A percentile compares a stretch with the other conserved stretches of the same genome.
Evolutionary conservation across 1,140 invertebrate species (phyloP).

Genomic region (Trichonephila inaurata): DNA sequence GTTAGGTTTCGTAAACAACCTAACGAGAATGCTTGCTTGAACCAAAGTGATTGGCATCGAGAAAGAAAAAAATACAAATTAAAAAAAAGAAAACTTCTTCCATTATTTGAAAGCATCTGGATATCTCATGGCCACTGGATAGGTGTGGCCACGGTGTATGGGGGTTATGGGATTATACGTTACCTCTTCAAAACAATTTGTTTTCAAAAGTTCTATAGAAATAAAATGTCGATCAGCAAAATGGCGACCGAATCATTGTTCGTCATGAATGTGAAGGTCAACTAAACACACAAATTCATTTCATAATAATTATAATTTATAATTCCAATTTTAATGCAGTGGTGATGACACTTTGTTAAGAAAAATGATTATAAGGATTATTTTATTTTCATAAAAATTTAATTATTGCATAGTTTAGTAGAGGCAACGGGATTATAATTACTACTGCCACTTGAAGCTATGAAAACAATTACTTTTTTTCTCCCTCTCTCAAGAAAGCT

Average conservation of each 20-base stretch:
- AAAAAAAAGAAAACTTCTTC: neutral
- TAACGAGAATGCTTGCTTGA: neutral
- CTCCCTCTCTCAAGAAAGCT: too few relatives aligned
- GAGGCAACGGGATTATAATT: too few relatives aligned
- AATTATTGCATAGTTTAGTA: too few relatives aligned
- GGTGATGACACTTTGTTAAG: neutral
- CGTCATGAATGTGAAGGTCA: neutral
- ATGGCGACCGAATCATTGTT: slow-evolving; percentile 7
- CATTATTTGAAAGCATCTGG: slow-evolving; percentile 29
- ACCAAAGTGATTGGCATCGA: slow-evolving; percentile 39
- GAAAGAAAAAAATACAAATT: neutral
- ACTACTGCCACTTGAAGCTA: too few relatives aligned
- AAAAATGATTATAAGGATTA: too few relatives aligned
- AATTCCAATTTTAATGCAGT: neutral
- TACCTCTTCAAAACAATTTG: slow-evolving; percentile 20
- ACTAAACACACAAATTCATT: neutral
- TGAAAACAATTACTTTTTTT: too few relatives aligned
- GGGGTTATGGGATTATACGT: slow-evolving; percentile 38
- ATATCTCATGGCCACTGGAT: slow-evolving; percentile 6
- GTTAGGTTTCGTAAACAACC: slow-evolving; percentile 43
- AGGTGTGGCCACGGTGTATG: neutral
- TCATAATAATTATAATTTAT: slow-evolving; percentile 12
- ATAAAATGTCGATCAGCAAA: slow-evolving; percentile 17
- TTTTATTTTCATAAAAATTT: too few relatives aligned
- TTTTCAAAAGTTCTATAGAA: neutral